Evolutionary conservation across 2,113 vertebrate genomes (phyloP), one percentile per base, ranked within the genome.

Genomic region (Coptodon rendalli): DNA sequence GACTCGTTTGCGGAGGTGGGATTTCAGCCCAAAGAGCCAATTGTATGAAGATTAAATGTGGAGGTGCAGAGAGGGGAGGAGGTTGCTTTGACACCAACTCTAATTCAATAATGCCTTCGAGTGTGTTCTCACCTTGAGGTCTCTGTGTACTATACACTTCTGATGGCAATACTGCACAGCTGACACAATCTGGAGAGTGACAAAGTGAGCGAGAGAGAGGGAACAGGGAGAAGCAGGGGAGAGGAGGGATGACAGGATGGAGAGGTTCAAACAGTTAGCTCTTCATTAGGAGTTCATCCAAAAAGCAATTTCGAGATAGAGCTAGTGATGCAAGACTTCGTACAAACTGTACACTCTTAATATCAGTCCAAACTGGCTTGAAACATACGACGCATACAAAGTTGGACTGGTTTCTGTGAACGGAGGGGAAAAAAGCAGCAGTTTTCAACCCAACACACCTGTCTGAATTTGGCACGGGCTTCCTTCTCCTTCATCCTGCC

Each of bases 401-500:
- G 27, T 19, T 76, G 68, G 6, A 78, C 24, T 50, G 12, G 9
- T 40, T 24, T 40, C 40, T 53, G 9, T 52, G 45, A 24, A 31
- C 29, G 24, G 2, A 24, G 8, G 3, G 1, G 1, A 0, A 1
- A 31, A 11, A n/a, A 27, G 16, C 22, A 1, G 6, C n/a, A 9
- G 19, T 24, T 29, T 59, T 79, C 5, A 7, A 78, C 16, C 16
- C 45, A 45, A n/a, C 11, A 84, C 66, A 98, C 98, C 98, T 99
- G 98, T 96, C 98, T 96, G 92, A 99, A 99, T 96, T 99, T 99
- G 89, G 98, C 97, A 94, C 98, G 96, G 12, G 98, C 98, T 93
- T 99, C 98, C 91, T 99, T 99, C 92, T 99, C 98, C 96, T 99
- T 99, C 98, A 99, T 99, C 90, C 98, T 96, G 85, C 98, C 98